A percentile compares a stretch with the other conserved stretches of the same genome.
Conservation (phyloP, 1,140 invertebrate genomes). For the Littorina saxatilis region DNA sequence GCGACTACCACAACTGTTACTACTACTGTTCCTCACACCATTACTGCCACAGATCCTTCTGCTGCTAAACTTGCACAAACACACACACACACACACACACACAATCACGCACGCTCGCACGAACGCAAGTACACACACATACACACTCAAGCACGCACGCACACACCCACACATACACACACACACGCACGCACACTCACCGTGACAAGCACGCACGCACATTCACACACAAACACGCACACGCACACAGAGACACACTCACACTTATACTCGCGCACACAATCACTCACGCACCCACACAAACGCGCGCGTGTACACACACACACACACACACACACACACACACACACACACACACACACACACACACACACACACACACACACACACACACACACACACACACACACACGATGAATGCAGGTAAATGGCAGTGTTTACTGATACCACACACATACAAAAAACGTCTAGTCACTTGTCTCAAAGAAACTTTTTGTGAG, state of each 20-base stretch:
- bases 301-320: not conserved
- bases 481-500: too few relatives aligned
- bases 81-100: conserved; percentile 6
- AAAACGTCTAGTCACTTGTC: too few relatives aligned
- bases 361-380: conserved; percentile 1
- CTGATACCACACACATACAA: too few relatives aligned
- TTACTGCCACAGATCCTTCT: too few relatives aligned
- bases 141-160: not conserved
- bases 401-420: not conserved
- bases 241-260: not conserved
- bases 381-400: not conserved
- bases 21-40: too few relatives aligned
- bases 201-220: not conserved
- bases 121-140: not conserved
- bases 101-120: not conserved
- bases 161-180: not conserved
- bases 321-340: not conserved
- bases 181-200: not conserved
- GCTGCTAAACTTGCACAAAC: too few relatives aligned
- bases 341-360: conserved; percentile 12
- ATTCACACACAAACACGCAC: not conserved
- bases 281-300: not conserved
- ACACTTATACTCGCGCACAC: not conserved
- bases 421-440: too few relatives aligned
- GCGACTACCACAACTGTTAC: too few relatives aligned